Conservation (phyloP, 1,140 invertebrate genomes). For the Parapsyche elsis region DNA sequence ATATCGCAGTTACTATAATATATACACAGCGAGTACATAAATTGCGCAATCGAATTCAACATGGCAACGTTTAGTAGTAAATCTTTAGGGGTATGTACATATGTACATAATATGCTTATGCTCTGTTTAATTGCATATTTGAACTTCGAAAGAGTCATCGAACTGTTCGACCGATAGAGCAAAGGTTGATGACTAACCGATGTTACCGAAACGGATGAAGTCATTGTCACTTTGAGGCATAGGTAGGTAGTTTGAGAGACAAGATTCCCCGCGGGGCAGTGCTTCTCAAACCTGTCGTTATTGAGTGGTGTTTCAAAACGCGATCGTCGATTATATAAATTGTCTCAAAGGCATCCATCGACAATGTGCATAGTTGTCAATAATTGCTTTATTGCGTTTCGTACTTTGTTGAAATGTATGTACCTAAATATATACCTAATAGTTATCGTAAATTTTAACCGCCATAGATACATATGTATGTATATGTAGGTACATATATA, state of each 20-base stretch:
- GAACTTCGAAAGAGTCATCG: conserved; percentile 8
- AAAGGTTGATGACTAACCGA: conserved; percentile 41
- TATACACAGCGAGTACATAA: too few relatives aligned
- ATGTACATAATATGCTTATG: too few relatives aligned
- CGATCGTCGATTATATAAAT: neutral
- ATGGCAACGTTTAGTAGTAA: neutral
- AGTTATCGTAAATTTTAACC: too few relatives aligned
- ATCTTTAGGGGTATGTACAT: neutral
- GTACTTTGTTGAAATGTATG: too few relatives aligned
- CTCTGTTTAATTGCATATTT: neutral
- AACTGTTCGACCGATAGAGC: neutral
- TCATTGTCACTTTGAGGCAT: conserved; percentile 21
- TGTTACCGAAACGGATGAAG: conserved; percentile 40
- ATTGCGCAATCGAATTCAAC: neutral
- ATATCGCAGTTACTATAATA: too few relatives aligned
- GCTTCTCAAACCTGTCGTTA: conserved; percentile 6
- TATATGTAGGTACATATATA: too few relatives aligned
- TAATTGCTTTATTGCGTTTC: too few relatives aligned
- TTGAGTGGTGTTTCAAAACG: neutral
- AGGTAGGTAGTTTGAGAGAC: neutral
- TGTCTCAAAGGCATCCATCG: too few relatives aligned
- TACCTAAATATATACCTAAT: too few relatives aligned
- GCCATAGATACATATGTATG: too few relatives aligned
- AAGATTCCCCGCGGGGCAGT: neutral
- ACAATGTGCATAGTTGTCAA: too few relatives aligned